phyloP scores from a whole-genome alignment of 2,888 invertebrate species.

The Cylloceria caligata region DNA sequence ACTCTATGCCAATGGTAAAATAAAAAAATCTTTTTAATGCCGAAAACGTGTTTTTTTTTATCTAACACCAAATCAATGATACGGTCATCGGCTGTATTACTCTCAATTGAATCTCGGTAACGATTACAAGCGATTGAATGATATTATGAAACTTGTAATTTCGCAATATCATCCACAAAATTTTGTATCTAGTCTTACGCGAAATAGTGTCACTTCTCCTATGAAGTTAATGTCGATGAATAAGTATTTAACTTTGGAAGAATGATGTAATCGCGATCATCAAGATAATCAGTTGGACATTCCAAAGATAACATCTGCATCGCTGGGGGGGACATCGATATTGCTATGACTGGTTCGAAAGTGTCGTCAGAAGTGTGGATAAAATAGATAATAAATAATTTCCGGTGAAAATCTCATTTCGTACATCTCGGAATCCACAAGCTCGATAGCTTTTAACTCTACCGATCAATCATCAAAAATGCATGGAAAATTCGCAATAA shows the following conservation, averaged over 20 bases:
- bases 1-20: too few relatives aligned
- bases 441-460: background rate
- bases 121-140: background rate
- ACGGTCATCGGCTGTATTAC: background rate
- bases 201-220: background rate
- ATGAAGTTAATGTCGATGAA: slow-evolving; percentile 28
- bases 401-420: background rate
- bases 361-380: background rate
- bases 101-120: background rate
- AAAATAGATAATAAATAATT: slow-evolving; percentile 15
- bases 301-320: slow-evolving; percentile 35
- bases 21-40: too few relatives aligned
- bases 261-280: slow-evolving; percentile 51
- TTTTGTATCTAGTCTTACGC: background rate
- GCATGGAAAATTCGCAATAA: too few relatives aligned
- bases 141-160: background rate
- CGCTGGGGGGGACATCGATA: background rate
- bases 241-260: slow-evolving; percentile 45
- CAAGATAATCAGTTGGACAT: slow-evolving; percentile 32
- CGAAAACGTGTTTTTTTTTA: too few relatives aligned
- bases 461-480: background rate
- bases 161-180: background rate
- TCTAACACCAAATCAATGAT: background rate
- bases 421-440: background rate
- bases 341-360: background rate